Conservation (phyloP, 2,113 vertebrate species). For the Bujurquina vittata region DNA sequence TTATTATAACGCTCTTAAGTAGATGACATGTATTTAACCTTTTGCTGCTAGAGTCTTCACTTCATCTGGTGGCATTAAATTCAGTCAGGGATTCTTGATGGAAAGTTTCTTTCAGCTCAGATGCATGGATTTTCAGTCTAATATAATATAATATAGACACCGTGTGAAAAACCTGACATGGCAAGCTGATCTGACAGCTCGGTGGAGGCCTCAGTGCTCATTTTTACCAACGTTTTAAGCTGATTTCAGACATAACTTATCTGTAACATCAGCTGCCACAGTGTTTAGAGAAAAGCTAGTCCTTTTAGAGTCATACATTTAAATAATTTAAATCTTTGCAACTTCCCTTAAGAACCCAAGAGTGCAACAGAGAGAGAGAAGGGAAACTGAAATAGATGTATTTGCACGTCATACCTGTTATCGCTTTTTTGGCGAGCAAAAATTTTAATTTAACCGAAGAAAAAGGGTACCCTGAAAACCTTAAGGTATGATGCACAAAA, state of each 20-base stretch:
- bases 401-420: neutral
- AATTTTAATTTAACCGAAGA: neutral
- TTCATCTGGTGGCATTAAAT: neutral
- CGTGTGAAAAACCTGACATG: neutral
- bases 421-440: neutral
- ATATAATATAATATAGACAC: neutral
- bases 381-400: neutral
- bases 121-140: neutral
- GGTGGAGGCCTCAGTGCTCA: neutral
- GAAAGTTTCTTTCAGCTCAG: neutral
- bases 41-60: neutral
- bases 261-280: neutral
- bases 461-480: slow-evolving; percentile 3
- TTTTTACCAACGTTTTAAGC: neutral
- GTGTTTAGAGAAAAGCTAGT: neutral
- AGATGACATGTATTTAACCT: slow-evolving; percentile 11
- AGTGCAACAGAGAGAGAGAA: neutral
- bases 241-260: neutral
- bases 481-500: neutral
- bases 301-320: neutral
- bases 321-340: neutral
- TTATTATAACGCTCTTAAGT: neutral
- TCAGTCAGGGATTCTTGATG: neutral
- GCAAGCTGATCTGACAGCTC: neutral
- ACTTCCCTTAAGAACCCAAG: slow-evolving; percentile 27